Evolutionary conservation across 2,797 vertebrate genomes (phyloP), one percentile per base, ranked within the genome.

Genomic region (Crenuchus spilurus): DNA sequence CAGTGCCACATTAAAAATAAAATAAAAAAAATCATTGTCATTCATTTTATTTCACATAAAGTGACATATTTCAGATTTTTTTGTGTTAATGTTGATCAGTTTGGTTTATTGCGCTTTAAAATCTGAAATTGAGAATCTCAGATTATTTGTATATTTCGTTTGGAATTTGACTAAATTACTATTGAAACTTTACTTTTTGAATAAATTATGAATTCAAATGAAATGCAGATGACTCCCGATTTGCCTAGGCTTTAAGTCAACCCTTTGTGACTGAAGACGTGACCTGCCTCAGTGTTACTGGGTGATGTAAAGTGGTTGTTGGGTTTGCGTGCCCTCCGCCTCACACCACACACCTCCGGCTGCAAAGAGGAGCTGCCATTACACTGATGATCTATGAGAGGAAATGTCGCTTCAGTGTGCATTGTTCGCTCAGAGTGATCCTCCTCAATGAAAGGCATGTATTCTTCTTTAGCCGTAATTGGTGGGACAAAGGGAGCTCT

Each of bases 401-500:
- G 72, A 80, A 75, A 80, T 65, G 71, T 71, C 75, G 10, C 20
- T 58, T 71, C 68, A 71, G 46, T 64, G 57, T 72, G 54, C 48
- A 77, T 64, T 35, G 18, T 52, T 65, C 35, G 5, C 42, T 39
- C 52, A 0, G 51, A 80, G 61, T 70, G 78, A 75, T 78, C 67
- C 10, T 70, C 81, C 88, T 79, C 68, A 79, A 88, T 75, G 84
- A 84, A 82, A 73, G 84, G 87, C 85, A 82, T 71, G 84, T 84
- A 89, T 89, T 88, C 82, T 82, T 84, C 81, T 71, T n/a, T 72
- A 70, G 71, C 79, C 49, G 41, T 70, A 46, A 71, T 62, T 41
- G 44, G 48, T 11, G 39, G 83, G 85, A 92, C 92, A 93, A 92
- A 87, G 90, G 79, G 80, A 66, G 84, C 82, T 83, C 76, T 92